Base-by-base conservation (phyloP, 2,113 vertebrate genomes). In the Micronycteris hirsuta region DNA sequence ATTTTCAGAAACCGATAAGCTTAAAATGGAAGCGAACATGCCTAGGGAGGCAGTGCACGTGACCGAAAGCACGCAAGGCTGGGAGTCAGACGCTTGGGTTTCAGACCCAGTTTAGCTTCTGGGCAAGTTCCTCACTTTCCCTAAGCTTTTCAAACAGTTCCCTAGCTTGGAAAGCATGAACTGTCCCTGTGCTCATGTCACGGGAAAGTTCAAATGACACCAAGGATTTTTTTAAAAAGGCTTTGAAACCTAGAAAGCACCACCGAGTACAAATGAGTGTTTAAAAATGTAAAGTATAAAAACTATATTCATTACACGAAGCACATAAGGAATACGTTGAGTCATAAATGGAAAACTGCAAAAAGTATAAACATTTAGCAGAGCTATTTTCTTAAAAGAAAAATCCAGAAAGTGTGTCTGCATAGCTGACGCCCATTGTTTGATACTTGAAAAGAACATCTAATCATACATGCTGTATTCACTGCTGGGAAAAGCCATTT, bases 381-480 rank as follows among this genome's bases (percentile, higher is more conserved):
- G 63, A 94, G 82, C 68, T 47, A 11, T 95, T 98, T 96, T 95
- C 77, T 89, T 83, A 95, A 88, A 24, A 91, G 49, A 93, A 96
- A 71, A 91, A 45, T 61, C n/a, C 86, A 85, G 96, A 92, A 78
- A 67, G 41, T 92, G 41, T 65, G 19, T 81, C 91, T 95, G 84
- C 52, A 94, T 68, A 93, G 41, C 65, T 88, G 15, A 41, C 71
- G 52, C 93, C 70, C 88, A 73, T 24, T 96, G 67, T 92, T 67
- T 70, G 28, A 74, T 56, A 65, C 91, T 95, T 67, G 58, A 97
- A 97, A 98, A 97, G 58, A 86, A 86, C 54, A 71, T 94, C 91
- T 91, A 96, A 80, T 95, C 96, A 77, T 8, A 61, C 73, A 45
- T 17, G n/a, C 31, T 56, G 4, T 58, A 63, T 24, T 93, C 28